A percentile compares a stretch with the other conserved stretches of the same genome.
phyloP scores from a whole-genome alignment of 2,888 invertebrate genomes.

The Morpho achilles region DNA sequence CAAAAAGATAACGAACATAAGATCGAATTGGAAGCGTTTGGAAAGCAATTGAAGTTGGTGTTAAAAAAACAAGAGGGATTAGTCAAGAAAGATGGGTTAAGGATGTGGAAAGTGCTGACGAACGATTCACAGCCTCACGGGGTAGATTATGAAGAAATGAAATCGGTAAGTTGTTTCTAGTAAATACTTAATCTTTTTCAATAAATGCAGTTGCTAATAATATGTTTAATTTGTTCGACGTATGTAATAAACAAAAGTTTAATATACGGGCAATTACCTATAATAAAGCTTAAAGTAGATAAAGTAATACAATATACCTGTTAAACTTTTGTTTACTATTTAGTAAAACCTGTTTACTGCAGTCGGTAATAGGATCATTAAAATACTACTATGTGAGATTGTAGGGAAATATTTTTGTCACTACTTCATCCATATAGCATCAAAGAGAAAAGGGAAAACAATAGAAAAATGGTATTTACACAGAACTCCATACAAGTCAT shows the following conservation, averaged over 20 bases:
- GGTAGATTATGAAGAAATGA: constrained; percentile 87
- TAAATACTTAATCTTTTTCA: not conserved
- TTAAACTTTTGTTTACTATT: too few species aligned
- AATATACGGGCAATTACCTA: too few species aligned
- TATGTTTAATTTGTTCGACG: too few species aligned
- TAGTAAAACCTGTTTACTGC: too few species aligned
- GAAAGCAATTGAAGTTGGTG: constrained; percentile 85
- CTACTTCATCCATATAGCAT: constrained; percentile 20
- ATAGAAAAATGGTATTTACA: constrained; percentile 24
- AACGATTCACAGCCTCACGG: constrained; percentile 89
- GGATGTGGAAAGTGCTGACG: constrained; percentile 89
- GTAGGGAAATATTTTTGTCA: not conserved
- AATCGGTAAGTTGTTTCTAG: constrained; percentile 79
- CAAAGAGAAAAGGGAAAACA: constrained; percentile 36
- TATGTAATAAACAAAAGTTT: too few species aligned
- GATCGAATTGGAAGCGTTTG: constrained; percentile 89
- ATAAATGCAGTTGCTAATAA: not conserved
- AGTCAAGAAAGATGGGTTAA: constrained; percentile 86
- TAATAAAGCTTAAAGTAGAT: too few species aligned
- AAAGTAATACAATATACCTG: too few species aligned
- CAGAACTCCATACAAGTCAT: constrained; percentile 30
- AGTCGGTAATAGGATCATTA: too few species aligned
- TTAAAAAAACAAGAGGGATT: constrained; percentile 88
- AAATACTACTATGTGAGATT: not conserved
- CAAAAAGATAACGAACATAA: constrained; percentile 78